Evolutionary conservation across 1,140 invertebrate species (phyloP).

Genomic region (Orius insidiosus): DNA sequence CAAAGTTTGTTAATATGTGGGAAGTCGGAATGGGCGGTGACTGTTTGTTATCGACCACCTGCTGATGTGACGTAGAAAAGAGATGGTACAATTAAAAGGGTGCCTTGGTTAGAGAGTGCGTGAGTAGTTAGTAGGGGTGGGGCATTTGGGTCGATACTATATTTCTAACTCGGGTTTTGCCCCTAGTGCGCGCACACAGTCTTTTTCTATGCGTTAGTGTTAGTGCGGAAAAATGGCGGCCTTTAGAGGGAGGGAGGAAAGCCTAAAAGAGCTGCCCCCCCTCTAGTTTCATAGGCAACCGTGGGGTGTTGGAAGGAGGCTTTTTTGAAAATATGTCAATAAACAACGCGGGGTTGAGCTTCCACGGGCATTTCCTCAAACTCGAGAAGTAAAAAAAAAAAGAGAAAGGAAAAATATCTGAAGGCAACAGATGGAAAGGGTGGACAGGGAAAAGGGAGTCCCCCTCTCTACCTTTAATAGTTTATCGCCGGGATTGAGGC

Average conservation of each 20-base stretch:
- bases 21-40: background rate
- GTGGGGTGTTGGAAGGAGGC: background rate
- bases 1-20: no score
- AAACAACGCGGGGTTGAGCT: conserved; percentile 7
- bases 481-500: no score
- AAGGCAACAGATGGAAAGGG: no score
- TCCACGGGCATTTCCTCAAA: no score
- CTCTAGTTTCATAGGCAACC: conserved; percentile 12
- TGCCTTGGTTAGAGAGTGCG: conserved; percentile 3
- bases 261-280: background rate
- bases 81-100: conserved; percentile 12
- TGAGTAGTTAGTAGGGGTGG: conserved; percentile 8
- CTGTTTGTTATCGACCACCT: conserved; percentile 11
- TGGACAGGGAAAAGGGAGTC: no score
- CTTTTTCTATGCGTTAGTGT: conserved; percentile 16
- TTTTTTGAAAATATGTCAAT: conserved; percentile 17
- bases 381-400: no score
- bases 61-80: conserved; percentile 10
- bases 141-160: conserved; percentile 13
- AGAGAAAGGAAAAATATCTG: no score
- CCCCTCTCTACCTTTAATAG: no score
- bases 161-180: conserved; percentile 13
- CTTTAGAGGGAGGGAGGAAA: conserved; percentile 2
- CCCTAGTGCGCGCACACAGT: conserved; percentile 11
- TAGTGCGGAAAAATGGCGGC: conserved; percentile 16